Evolutionary conservation across 2,888 invertebrate genomes (phyloP), one percentile per base, ranked within the genome.

Genomic region (Lithophane ornitopus): DNA sequence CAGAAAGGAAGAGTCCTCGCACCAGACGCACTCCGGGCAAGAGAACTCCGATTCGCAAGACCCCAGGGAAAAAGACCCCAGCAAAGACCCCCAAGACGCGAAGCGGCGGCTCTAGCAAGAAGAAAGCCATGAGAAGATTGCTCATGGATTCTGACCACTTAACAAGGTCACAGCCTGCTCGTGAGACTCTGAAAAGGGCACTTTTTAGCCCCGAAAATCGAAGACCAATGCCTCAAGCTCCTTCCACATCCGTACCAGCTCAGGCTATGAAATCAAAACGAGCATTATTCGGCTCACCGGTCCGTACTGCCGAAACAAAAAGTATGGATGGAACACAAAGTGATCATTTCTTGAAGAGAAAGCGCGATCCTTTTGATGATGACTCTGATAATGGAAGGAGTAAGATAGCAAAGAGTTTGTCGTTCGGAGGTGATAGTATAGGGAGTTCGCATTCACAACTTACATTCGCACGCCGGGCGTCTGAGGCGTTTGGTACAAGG

Each of bases 191-290:
- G 7, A 98, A 98, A 87, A 96, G 98, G 74, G 98, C 98, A 0
- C 92, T 98, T 3, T 98, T 98, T 87, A 98, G 98, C 90, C 98
- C 98, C 2, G 97, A 97, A 84, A 96, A 96, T 80, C 93, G 93
- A 87, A 90, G 94, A 88, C 71, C 93, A 52, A 69, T 92, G 9
- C 91, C 93, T 6, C 70, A 85, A 74, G 74, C 92, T 75, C 75
- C 97, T 85, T 90, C 96, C 89, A 72, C 96, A 80, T 94, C 95
- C 72, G 91, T 97, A 89, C 89, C 97, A 85, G 73, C 95, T 88
- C 90, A 97, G 89, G 88, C 96, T 9, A 97, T 97, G 91, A 97
- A 95, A 83, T 97, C 98, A 0, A 98, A 97, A 87, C 95, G 98
- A 11, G 97, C 97, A 0, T 90, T 98, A 2, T 98, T 98, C 76